Percentiles rank a stretch among this genome's conserved stretches.
These are phyloP conservation scores for Sebastes vulpes DNA, from an alignment of 2,797 vertebrate species.

Conservation along the genomic window DNA sequence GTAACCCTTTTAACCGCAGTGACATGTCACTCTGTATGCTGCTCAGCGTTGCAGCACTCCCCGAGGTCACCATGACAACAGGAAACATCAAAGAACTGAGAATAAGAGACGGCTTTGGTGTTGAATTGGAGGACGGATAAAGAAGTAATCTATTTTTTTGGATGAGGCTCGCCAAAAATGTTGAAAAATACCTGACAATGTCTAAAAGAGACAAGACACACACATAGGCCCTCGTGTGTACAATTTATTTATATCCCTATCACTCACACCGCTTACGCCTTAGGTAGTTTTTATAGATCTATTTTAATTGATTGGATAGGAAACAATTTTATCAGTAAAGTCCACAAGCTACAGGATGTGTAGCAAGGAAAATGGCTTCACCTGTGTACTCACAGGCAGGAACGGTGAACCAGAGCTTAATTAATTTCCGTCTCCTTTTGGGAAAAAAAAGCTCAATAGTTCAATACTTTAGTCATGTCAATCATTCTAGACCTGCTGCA, in stretches of 20 bases:
- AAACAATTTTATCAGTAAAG: conserved; percentile 37
- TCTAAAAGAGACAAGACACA: background rate
- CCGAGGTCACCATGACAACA: conserved; percentile 67
- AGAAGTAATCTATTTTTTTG: background rate
- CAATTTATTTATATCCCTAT: background rate
- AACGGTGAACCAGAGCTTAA: conserved; percentile 45
- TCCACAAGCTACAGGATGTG: conserved; percentile 9
- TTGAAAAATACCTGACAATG: background rate
- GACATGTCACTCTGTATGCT: conserved; percentile 59
- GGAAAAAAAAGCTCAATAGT: conserved; percentile 47
- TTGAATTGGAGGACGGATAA: conserved; percentile 22
- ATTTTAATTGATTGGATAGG: conserved; percentile 28
- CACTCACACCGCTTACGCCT: background rate
- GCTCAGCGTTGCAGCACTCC: conserved; percentile 36
- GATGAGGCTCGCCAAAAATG: background rate
- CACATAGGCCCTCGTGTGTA: background rate
- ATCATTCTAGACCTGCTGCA: conserved; percentile 49
- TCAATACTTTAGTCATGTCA: conserved; percentile 56
- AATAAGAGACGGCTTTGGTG: conserved; percentile 20
- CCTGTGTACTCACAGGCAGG: conserved; percentile 21
- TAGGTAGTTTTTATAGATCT: background rate
- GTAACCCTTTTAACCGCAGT: conserved; percentile 72
- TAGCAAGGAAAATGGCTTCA: conserved; percentile 35
- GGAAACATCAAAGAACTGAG: conserved; percentile 60
- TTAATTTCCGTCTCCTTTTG: conserved; percentile 56